Evolutionary conservation across 92 coral and sea anemone genomes (phyloP).

Genomic region (Parazoanthus swiftii): DNA sequence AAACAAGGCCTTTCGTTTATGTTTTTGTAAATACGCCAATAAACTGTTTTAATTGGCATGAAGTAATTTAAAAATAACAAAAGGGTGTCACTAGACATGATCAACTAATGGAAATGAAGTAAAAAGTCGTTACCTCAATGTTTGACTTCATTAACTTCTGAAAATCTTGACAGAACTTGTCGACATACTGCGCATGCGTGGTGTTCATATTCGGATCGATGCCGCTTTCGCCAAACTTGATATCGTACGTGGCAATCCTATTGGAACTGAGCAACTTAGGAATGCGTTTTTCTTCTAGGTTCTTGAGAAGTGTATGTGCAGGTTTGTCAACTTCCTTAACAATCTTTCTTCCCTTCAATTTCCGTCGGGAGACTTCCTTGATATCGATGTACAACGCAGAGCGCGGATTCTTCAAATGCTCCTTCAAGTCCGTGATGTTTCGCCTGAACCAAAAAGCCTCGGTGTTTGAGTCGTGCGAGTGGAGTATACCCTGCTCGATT

Average conservation of each 20-base stretch:
- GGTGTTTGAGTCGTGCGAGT: constrained; percentile 54
- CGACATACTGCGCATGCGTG: constrained; percentile 77
- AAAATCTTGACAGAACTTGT: constrained; percentile 77
- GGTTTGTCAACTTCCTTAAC: constrained; percentile 61
- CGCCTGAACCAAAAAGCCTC: constrained; percentile 81
- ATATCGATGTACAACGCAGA: constrained; percentile 76
- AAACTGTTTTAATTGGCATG: not conserved
- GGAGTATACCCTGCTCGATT: constrained; percentile 63
- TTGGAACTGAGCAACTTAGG: constrained; percentile 50
- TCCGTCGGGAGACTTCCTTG: constrained; percentile 55
- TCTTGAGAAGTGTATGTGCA: constrained; percentile 69
- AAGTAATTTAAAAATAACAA: not conserved
- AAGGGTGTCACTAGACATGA: not conserved
- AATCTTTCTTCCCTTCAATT: constrained; percentile 48
- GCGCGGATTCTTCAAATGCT: constrained; percentile 59
- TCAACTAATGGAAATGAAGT: not conserved
- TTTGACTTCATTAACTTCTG: constrained; percentile 50
- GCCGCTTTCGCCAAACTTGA: constrained; percentile 69
- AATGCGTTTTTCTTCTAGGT: constrained; percentile 67
- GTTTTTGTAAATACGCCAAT: not conserved
- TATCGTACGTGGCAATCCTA: constrained; percentile 62
- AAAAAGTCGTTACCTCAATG: constrained; percentile 33
- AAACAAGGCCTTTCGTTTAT: not conserved
- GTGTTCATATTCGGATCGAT: constrained; percentile 56
- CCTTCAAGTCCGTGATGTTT: constrained; percentile 64